Percentiles rank a stretch among this genome's conserved stretches.
These are phyloP conservation scores for Diadophis punctatus DNA, from an alignment of 2,113 vertebrate genomes.

Conservation along the genomic window DNA sequence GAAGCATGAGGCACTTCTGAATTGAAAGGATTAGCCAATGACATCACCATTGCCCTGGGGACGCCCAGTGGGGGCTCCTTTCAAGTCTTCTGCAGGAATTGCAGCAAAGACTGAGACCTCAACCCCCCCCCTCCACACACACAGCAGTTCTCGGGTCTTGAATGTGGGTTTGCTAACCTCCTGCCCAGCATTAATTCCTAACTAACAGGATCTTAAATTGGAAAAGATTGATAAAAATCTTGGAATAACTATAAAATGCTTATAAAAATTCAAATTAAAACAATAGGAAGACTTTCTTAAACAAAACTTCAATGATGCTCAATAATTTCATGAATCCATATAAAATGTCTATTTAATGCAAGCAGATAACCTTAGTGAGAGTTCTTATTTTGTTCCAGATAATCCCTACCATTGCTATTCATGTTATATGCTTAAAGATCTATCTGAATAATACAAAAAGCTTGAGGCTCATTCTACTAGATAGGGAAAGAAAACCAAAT, in stretches of 20 bases:
- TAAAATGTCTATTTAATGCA: neutral
- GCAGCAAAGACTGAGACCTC: neutral
- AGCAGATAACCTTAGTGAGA: neutral
- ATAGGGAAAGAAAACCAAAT: neutral
- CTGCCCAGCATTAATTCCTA: neutral
- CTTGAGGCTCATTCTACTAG: neutral
- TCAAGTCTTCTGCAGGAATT: neutral
- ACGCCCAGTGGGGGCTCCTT: neutral
- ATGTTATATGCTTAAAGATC: neutral
- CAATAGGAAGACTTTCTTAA: neutral
- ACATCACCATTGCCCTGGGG: neutral
- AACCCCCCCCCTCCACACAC: neutral
- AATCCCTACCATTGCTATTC: neutral
- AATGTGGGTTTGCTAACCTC: neutral
- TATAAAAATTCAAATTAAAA: neutral
- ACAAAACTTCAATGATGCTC: neutral
- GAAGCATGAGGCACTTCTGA: neutral
- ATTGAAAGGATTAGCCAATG: neutral
- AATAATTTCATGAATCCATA: neutral
- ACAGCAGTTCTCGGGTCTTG: neutral
- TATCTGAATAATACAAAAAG: neutral
- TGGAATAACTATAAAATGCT: neutral
- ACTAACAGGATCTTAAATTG: no score
- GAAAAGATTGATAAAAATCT: neutral
- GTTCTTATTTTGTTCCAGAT: neutral